Conservation (phyloP, 2,888 invertebrate species). For the Drosophila dives region DNA sequence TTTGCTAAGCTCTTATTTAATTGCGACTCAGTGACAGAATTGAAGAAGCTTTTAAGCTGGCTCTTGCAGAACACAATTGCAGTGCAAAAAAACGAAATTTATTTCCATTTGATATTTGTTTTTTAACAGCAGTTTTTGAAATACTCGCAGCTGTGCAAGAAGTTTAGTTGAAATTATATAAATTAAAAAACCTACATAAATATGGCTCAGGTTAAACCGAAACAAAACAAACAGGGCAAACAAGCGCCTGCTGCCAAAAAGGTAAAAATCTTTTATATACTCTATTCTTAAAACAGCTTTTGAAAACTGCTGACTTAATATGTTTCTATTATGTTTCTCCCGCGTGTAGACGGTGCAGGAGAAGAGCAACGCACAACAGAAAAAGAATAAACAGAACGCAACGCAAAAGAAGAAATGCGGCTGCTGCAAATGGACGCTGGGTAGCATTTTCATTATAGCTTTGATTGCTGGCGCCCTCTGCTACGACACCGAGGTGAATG, state of each 20-base stretch:
- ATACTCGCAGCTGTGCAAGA: constrained; percentile 46
- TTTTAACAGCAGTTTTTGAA: constrained; percentile 37
- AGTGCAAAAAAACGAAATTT: constrained; percentile 11
- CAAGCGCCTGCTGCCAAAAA: constrained; percentile 80
- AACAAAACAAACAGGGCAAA: constrained; percentile 84
- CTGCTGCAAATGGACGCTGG: constrained; percentile 89
- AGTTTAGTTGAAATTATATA: constrained; percentile 64
- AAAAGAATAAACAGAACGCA: constrained; percentile 78
- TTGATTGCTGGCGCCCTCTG: constrained; percentile 87
- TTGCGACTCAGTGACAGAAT: constrained; percentile 26
- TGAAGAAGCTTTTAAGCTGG: constrained; percentile 34
- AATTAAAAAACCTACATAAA: constrained; percentile 39
- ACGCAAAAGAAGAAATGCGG: constrained; percentile 78
- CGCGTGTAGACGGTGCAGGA: constrained; percentile 76
- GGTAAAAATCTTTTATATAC: constrained; percentile 64
- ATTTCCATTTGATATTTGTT: constrained; percentile 19
- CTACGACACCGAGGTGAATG: constrained; percentile 88
- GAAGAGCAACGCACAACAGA: constrained; percentile 81
- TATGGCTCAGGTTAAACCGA: constrained; percentile 85
- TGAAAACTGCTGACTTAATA: constrained; percentile 11
- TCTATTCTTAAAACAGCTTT: neutral
- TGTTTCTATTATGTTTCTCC: constrained; percentile 3
- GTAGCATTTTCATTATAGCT: constrained; percentile 87
- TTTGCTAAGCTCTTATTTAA: constrained; percentile 35
- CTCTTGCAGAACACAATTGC: constrained; percentile 39